A percentile compares a stretch with the other conserved stretches of the same genome.
Conservation (phyloP, 53 echinoderm and acorn worm species). For the Antedon mediterranea region DNA sequence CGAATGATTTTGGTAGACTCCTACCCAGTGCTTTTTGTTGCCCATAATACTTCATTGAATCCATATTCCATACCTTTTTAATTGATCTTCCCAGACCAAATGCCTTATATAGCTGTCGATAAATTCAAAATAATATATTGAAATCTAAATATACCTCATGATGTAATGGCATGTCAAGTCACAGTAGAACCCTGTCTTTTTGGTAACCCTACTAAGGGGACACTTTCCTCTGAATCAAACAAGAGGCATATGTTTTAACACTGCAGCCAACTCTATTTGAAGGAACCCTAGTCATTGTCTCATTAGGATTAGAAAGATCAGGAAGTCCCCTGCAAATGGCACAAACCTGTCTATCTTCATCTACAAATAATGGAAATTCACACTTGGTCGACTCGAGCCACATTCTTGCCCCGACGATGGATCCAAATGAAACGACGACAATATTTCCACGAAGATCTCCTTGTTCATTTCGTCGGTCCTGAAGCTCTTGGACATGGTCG, state of each 20-base stretch:
- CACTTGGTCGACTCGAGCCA: constrained; percentile 73
- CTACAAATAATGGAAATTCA: constrained; percentile 66
- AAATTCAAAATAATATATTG: not conserved
- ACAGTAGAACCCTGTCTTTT: no score
- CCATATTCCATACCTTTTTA: constrained; percentile 62
- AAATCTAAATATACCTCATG: no score
- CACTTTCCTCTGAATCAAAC: no score
- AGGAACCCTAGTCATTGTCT: no score
- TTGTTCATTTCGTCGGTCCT: constrained; percentile 28
- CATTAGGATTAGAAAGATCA: no score
- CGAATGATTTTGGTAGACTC: constrained; percentile 43
- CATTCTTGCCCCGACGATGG: constrained; percentile 42
- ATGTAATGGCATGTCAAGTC: no score
- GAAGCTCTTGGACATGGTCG: constrained; percentile 57
- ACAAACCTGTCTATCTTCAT: constrained; percentile 51
- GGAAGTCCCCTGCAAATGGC: no score
- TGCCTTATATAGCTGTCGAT: constrained; percentile 47
- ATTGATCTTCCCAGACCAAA: constrained; percentile 63
- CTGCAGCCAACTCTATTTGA: no score
- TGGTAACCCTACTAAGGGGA: no score
- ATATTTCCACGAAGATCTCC: constrained; percentile 37
- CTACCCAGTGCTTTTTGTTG: constrained; percentile 44
- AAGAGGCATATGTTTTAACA: no score
- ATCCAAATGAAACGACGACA: constrained; percentile 72
- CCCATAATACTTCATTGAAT: constrained; percentile 53